Conservation (phyloP, 2,797 vertebrate species). For the Pseudocheirus occidentalis region DNA sequence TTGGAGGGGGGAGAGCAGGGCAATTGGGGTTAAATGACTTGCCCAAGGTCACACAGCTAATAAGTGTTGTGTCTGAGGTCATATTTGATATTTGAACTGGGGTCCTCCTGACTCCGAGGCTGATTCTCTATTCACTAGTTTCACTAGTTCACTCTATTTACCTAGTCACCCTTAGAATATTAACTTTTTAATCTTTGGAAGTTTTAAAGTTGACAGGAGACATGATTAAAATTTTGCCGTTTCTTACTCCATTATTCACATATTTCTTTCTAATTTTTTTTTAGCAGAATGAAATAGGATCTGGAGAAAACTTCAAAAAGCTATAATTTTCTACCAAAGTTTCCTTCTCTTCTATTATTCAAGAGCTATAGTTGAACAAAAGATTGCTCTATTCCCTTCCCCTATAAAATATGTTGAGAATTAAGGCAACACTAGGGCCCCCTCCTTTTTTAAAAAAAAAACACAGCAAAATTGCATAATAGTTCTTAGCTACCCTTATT, state of each 20-base stretch:
- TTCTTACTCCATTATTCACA: constrained; percentile 20
- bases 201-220: background rate
- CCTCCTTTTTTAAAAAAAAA: constrained; percentile 56
- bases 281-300: constrained; percentile 8
- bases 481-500: constrained; percentile 64
- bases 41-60: too few species aligned
- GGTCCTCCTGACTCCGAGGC: too few species aligned
- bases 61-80: too few species aligned
- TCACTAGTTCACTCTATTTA: too few species aligned
- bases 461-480: constrained; percentile 69
- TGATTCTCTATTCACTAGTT: too few species aligned
- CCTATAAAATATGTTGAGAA: background rate
- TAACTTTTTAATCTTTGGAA: constrained; percentile 30
- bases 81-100: too few species aligned
- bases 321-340: background rate
- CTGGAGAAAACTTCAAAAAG: constrained; percentile 39
- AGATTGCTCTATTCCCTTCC: constrained; percentile 23
- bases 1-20: too few species aligned
- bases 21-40: too few species aligned
- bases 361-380: constrained; percentile 36
- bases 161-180: background rate
- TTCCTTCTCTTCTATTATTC: constrained; percentile 23
- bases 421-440: background rate
- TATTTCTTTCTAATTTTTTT: background rate
- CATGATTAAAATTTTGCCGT: constrained; percentile 18